Evolutionary conservation across 2,113 vertebrate genomes (phyloP), one percentile per base, ranked within the genome.

Genomic region (Uria aalge): DNA sequence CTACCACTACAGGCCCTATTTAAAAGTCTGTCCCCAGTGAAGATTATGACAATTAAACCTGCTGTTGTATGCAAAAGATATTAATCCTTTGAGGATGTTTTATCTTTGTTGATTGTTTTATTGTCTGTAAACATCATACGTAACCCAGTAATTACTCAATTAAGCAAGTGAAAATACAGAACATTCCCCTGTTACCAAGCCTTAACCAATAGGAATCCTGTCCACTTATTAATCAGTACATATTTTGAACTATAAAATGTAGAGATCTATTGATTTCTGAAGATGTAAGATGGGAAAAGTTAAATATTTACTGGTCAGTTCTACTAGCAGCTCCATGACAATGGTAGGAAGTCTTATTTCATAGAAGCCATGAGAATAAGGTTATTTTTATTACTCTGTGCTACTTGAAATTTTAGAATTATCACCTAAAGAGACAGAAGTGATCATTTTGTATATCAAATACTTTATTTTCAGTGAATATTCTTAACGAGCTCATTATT

Each of bases 111-210:
- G 76, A 95, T 73, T 95, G 45, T 91, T 97, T 98, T 96, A 97
- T 94, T 94, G 71, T 72, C 89, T 96, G 84, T 59, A 98, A 98
- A 98, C 81, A 98, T 69, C 36, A 76, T 52, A 30, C 2, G 6
- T 22, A 76, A 82, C 3, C 21, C 41, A 57, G 48, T 45, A 72
- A 95, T 96, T 92, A 95, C 85, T 88, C 64, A 94, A 53, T 96
- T 96, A 96, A 96, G 93, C 57, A 73, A 60, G 47, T 23, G 48
- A 97, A 90, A 77, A 90, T 43, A 90, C 22, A 92, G 56, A 78
- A 95, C 92, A 97, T 98, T 96, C 72, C 80, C 32, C 71, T 89
- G 96, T 98, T 94, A 94, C 98, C 48, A 87, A 81, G 95, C 27
- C 12, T 90, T 96, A 97, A 55, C 90, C 94, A 98, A 96, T 68